Evolutionary conservation across 2,888 invertebrate species (phyloP).

Genomic region (Protophormia terraenovae): DNA sequence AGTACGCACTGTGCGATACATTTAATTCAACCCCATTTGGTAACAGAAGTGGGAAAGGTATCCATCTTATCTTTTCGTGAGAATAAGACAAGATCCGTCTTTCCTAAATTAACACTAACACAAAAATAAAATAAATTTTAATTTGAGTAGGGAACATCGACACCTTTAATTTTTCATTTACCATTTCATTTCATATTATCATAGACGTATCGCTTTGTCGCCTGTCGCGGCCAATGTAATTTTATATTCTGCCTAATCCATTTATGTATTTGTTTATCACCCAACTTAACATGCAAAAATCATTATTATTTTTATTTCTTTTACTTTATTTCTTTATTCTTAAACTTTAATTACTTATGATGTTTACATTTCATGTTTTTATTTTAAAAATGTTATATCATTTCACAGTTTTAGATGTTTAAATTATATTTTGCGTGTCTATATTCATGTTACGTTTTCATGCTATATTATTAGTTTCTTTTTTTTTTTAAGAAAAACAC

Average conservation of each 20-base stretch:
- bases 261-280: neutral
- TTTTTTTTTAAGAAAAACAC: neutral
- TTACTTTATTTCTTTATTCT: neutral
- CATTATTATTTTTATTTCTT: neutral
- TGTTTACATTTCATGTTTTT: neutral
- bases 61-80: too few relatives aligned
- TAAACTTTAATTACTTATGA: neutral
- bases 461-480: neutral
- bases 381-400: neutral
- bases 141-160: too few relatives aligned
- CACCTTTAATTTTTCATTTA: too few relatives aligned
- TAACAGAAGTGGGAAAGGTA: too few relatives aligned
- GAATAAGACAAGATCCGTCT: too few relatives aligned
- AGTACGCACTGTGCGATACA: too few relatives aligned
- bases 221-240: neutral
- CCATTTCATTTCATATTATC: too few relatives aligned
- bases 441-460: slow-evolving; percentile 5
- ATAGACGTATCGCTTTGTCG: neutral
- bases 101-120: too few relatives aligned
- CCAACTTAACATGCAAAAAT: neutral
- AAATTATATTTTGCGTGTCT: neutral
- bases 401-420: neutral
- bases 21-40: too few relatives aligned
- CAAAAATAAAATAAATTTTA: too few relatives aligned
- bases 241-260: neutral